A percentile compares a stretch with the other conserved stretches of the same genome.
Evolutionary conservation across 2,888 invertebrate species (phyloP).

Genomic region (Amorpha juglandis): DNA sequence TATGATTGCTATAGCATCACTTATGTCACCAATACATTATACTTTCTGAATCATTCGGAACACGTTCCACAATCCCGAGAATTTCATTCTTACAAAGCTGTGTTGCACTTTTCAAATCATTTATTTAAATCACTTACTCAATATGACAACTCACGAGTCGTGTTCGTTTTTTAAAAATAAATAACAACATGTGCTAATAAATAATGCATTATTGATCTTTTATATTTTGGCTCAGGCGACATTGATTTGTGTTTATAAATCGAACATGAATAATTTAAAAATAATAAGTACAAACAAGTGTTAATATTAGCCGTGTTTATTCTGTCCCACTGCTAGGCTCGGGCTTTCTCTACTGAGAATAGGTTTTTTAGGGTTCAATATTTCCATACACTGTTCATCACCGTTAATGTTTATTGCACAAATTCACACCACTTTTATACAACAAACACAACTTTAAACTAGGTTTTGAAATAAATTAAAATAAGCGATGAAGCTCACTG

Average conservation of each 20-base stretch:
- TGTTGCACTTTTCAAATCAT: slow-evolving; percentile 17
- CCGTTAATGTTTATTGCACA: too few species aligned
- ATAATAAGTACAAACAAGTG: not conserved
- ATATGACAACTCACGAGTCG: slow-evolving; percentile 4
- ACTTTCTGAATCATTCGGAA: not conserved
- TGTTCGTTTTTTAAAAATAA: not conserved
- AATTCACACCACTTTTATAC: too few species aligned
- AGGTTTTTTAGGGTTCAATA: too few species aligned
- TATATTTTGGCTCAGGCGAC: not conserved
- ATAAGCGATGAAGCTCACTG: too few species aligned
- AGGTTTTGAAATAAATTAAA: too few species aligned
- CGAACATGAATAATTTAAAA: not conserved
- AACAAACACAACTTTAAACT: too few species aligned
- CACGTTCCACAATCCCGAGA: slow-evolving; percentile 15
- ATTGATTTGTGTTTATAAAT: not conserved
- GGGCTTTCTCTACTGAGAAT: too few species aligned
- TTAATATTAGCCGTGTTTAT: not conserved
- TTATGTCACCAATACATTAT: slow-evolving; percentile 1
- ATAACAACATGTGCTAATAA: not conserved
- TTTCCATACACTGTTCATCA: too few species aligned
- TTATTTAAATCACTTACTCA: slow-evolving; percentile 17
- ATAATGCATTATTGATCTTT: not conserved
- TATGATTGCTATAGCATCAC: too few species aligned
- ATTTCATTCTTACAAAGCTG: slow-evolving; percentile 1
- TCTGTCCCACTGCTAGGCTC: too few species aligned